Base-by-base conservation (phyloP, 2,113 vertebrate genomes). In the Vimba vimba region DNA sequence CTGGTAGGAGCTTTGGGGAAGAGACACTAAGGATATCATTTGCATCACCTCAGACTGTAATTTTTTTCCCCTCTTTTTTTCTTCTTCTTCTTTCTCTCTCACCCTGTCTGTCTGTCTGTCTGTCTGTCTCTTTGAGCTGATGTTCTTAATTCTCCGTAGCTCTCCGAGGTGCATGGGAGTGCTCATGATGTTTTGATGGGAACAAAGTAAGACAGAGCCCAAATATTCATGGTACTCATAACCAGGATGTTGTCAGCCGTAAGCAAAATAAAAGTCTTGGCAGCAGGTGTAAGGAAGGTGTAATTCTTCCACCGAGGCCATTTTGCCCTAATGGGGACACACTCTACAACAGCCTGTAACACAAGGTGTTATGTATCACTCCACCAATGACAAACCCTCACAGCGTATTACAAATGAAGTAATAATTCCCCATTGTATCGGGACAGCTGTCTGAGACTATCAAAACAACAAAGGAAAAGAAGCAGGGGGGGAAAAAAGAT, bases 21-120 rank as follows among this genome's bases (percentile, higher is more conserved):
- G 96, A 97, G 96, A 95, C 96, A 97, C 95, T 96, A 96, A 97
- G 95, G 96, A 97, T 97, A 96, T 96, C 95, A 97, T 97, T 96
- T 97, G 95, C 96, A 96, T 97, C 96, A 96, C 96, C 95, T 96
- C 95, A 96, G 96, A 96, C 96, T 96, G 96, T 97, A 96, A 97
- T 97, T 96, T 96, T 96, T 95, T 93, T 93, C 39, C 69, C 78
- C 52, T n/a, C 21, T 71, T n/a, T n/a, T 76, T 30, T 96, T 94
- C 95, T 93, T 93, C 19, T 23, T 23, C 7, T 93, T 85, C 30
- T 39, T 52, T 68, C 43, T 68, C 66, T 66, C 62, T 78, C 60
- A 57, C 39, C 69, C 69, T 69, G 15, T 81, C 74, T 64, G 60
- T 43, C 39, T 39, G 39, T 79, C 78, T 69, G 73, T 84, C 76